phyloP scores from a whole-genome alignment of 2,888 invertebrate genomes.

The Meteorus colon region DNA sequence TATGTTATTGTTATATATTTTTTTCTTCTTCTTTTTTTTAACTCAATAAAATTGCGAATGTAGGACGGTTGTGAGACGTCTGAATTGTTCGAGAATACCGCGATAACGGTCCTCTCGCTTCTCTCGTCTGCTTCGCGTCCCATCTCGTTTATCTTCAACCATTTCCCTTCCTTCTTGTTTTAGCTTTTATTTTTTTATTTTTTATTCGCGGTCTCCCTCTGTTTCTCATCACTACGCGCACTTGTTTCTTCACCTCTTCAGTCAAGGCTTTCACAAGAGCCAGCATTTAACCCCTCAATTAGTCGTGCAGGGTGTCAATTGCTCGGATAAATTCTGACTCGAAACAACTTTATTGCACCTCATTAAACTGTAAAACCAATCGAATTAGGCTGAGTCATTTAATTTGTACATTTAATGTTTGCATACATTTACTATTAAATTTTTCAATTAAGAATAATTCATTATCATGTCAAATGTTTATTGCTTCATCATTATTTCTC shows the following conservation, averaged over 20 bases:
- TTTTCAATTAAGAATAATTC: not conserved
- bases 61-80: slow-evolving; percentile 37
- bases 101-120: slow-evolving; percentile 36
- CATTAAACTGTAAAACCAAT: slow-evolving; percentile 28
- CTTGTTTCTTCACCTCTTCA: slow-evolving; percentile 21
- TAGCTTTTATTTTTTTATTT: slow-evolving; percentile 31
- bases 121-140: slow-evolving; percentile 46
- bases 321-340: slow-evolving; percentile 12
- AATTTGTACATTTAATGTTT: not conserved
- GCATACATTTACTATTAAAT: not conserved
- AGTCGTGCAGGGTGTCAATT: slow-evolving; percentile 28
- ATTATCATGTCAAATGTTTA: not conserved
- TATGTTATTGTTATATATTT: not conserved
- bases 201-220: slow-evolving; percentile 13
- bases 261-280: slow-evolving; percentile 8
- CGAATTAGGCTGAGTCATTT: slow-evolving; percentile 13
- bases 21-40: not conserved
- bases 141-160: slow-evolving; percentile 42
- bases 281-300: slow-evolving; percentile 21
- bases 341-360: slow-evolving; percentile 25
- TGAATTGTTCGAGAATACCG: slow-evolving; percentile 36
- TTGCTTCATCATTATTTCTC: not conserved
- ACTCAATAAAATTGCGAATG: slow-evolving; percentile 30
- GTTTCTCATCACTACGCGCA: slow-evolving; percentile 32
- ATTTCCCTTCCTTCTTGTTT: not conserved